These are phyloP conservation scores for Pedionomus torquatus DNA, from an alignment of 2,113 vertebrate species.

Conservation along the genomic window DNA sequence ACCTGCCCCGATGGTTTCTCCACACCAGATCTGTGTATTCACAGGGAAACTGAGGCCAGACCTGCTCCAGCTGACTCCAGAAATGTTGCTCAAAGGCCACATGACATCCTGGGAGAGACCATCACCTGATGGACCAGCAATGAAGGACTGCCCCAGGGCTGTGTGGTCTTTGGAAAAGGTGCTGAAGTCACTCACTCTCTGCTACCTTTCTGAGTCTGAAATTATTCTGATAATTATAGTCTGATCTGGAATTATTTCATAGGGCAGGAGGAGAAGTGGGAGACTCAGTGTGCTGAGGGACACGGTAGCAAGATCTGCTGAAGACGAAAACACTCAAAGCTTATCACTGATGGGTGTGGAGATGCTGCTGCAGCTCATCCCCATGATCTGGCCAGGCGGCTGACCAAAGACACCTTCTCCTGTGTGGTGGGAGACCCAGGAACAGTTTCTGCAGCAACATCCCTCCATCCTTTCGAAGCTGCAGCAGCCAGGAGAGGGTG, in stretches of 20 bases:
- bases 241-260: not conserved
- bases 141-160: not conserved
- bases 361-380: not conserved
- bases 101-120: not conserved
- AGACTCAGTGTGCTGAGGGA: not conserved
- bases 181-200: not conserved
- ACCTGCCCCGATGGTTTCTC: not conserved
- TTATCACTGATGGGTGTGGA: rapidly evolving
- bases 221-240: too few relatives aligned
- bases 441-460: not conserved
- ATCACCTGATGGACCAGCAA: not conserved
- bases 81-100: not conserved
- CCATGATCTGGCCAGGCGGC: not conserved
- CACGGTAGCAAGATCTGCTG: not conserved
- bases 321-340: not conserved
- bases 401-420: not conserved
- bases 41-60: not conserved
- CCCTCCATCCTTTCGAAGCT: not conserved
- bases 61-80: not conserved
- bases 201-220: not conserved
- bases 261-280: too few relatives aligned
- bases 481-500: not conserved
- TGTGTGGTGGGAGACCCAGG: not conserved
- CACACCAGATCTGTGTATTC: not conserved
- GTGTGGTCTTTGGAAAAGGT: not conserved